Conservation (phyloP, 1,140 invertebrate species). For the Hesperophylax magnus region DNA sequence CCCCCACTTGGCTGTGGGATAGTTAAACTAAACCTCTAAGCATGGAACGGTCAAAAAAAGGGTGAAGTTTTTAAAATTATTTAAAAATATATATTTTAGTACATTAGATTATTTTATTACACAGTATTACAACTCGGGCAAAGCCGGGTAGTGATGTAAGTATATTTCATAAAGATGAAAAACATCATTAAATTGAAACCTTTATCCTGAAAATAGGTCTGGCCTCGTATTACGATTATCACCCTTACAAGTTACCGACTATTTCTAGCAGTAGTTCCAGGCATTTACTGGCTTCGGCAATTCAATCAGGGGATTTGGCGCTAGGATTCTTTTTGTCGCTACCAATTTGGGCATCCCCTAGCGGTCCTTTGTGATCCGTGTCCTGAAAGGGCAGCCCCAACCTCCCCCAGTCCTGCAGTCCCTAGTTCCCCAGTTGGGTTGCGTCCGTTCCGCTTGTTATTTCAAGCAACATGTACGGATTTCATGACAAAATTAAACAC, state of each 20-base stretch:
- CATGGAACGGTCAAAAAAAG: too few species aligned
- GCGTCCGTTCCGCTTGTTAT: conserved; percentile 35
- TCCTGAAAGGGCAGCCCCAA: conserved; percentile 1
- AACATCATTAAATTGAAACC: not conserved
- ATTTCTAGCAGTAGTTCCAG: not conserved
- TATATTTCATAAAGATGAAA: not conserved
- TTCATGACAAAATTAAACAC: conserved; percentile 2
- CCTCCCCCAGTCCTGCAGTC: not conserved
- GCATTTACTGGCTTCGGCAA: conserved; percentile 57
- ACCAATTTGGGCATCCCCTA: conserved; percentile 50
- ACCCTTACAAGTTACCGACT: too few species aligned
- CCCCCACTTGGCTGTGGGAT: too few species aligned
- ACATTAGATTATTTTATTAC: too few species aligned
- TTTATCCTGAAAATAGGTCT: conserved; percentile 7
- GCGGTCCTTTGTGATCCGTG: conserved; percentile 25
- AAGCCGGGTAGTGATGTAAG: not conserved
- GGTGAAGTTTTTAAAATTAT: too few species aligned
- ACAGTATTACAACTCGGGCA: too few species aligned
- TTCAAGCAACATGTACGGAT: conserved; percentile 22
- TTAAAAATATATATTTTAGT: too few species aligned
- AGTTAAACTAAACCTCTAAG: too few species aligned
- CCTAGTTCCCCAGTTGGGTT: not conserved
- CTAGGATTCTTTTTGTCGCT: conserved; percentile 55
- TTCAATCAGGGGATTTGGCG: conserved; percentile 57
- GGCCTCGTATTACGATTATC: too few species aligned